phyloP scores from a whole-genome alignment of 2,888 invertebrate species.

The Leptinotarsa peninsularis region DNA sequence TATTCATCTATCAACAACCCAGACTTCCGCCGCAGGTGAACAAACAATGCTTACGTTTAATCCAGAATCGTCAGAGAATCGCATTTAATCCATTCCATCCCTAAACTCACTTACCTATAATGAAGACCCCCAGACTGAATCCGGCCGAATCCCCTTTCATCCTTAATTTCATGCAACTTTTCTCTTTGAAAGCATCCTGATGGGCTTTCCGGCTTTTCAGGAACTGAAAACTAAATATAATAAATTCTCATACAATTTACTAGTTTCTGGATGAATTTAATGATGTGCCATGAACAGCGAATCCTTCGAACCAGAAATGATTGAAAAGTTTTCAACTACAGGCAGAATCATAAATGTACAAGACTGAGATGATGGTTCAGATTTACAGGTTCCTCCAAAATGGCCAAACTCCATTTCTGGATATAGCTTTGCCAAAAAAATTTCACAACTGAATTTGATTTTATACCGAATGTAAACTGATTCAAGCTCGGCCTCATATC shows the following conservation, averaged over 20 bases:
- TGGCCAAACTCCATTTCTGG: too few species aligned
- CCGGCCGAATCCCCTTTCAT: not conserved
- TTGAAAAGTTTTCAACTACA: not conserved
- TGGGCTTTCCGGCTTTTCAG: not conserved
- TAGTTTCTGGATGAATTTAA: not conserved
- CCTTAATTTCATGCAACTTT: conserved; percentile 4
- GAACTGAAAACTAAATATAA: conserved; percentile 2
- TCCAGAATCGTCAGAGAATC: not conserved
- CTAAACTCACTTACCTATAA: not conserved
- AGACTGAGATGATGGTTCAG: too few species aligned
- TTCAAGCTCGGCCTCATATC: too few species aligned
- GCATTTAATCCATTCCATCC: not conserved
- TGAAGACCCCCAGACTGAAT: not conserved
- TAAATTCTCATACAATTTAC: not conserved
- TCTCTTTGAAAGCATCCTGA: not conserved
- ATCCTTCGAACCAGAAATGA: not conserved
- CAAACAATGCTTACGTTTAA: not conserved
- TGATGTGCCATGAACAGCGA: not conserved
- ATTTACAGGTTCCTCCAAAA: too few species aligned
- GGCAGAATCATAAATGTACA: too few species aligned
- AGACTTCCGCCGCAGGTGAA: not conserved
- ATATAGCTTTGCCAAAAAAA: too few species aligned
- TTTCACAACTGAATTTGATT: too few species aligned
- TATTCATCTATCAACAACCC: not conserved
- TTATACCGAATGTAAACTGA: too few species aligned